Evolutionary conservation across 2,888 invertebrate genomes (phyloP).

Genomic region (Microchrysa polita): DNA sequence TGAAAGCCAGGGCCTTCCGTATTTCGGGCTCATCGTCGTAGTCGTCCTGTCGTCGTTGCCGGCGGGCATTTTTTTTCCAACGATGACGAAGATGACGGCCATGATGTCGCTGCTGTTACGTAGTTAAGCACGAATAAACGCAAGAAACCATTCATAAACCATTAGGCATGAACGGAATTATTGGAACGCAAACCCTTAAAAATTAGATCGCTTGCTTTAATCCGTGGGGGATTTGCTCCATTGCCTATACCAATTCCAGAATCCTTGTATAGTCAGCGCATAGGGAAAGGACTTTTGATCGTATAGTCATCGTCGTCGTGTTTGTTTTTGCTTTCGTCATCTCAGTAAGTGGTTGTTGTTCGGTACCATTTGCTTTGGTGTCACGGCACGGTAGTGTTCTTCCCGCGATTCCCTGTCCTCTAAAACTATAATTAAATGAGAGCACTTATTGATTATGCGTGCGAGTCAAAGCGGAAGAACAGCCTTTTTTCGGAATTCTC

Average conservation of each 20-base stretch:
- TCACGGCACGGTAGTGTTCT: background rate
- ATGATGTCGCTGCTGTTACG: background rate
- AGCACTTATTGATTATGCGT: slow-evolving; percentile 33
- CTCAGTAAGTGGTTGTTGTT: background rate
- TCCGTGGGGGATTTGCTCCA: background rate
- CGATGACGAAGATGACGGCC: background rate
- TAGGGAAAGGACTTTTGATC: slow-evolving; percentile 1
- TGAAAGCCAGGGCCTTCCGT: background rate
- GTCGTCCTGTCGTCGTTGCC: too few species aligned
- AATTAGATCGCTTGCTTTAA: background rate
- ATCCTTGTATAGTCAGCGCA: background rate
- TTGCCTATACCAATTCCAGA: background rate
- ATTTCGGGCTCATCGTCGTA: background rate
- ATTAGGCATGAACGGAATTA: slow-evolving; percentile 17
- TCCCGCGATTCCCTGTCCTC: background rate
- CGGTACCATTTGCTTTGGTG: background rate
- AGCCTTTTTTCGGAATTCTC: background rate
- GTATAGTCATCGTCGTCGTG: too few species aligned
- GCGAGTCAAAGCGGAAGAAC: slow-evolving; percentile 12
- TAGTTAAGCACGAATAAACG: background rate
- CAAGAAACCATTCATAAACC: slow-evolving; percentile 19
- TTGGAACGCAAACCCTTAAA: slow-evolving; percentile 4
- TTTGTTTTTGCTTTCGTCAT: too few species aligned
- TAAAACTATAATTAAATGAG: slow-evolving; percentile 19
- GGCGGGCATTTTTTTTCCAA: background rate